A percentile compares a stretch with the other conserved stretches of the same genome.
phyloP scores from a whole-genome alignment of 2,113 vertebrate species.

The Raja brachyura region DNA sequence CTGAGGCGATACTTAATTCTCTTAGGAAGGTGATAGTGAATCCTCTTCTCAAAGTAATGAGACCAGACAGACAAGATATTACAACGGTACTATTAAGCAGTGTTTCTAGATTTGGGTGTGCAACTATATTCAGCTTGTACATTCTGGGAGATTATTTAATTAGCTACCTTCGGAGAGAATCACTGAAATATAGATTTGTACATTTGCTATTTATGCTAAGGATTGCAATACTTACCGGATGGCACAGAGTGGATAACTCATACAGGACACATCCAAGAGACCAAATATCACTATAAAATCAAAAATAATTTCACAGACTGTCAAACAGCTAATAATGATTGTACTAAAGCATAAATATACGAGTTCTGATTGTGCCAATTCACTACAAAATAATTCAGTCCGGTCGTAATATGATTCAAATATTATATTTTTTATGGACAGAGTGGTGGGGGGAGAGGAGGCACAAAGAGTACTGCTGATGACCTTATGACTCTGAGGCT shows the following conservation, averaged over 20 bases:
- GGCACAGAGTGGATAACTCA: constrained; percentile 75
- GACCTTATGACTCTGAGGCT: too few species aligned
- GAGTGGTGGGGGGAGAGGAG: too few species aligned
- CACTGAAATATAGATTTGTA: not conserved
- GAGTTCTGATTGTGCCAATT: not conserved
- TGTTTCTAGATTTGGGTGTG: not conserved
- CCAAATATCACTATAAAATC: constrained; percentile 73
- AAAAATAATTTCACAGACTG: constrained; percentile 3
- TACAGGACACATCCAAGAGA: constrained; percentile 84
- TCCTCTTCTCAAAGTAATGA: not conserved
- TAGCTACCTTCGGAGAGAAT: not conserved
- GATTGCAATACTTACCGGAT: constrained; percentile 68
- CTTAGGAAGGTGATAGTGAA: not conserved
- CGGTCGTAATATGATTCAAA: not conserved
- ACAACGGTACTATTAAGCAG: not conserved
- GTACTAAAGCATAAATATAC: too few species aligned
- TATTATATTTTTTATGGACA: too few species aligned
- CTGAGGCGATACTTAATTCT: not conserved
- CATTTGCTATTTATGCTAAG: not conserved
- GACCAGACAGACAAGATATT: not conserved
- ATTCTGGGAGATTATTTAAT: not conserved
- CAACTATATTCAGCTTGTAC: not conserved
- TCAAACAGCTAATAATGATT: not conserved
- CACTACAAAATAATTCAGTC: not conserved
- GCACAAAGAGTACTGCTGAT: too few species aligned